phyloP scores from a whole-genome alignment of 92 coral and sea anemone genomes.

The Isaurus tuberculatus region DNA sequence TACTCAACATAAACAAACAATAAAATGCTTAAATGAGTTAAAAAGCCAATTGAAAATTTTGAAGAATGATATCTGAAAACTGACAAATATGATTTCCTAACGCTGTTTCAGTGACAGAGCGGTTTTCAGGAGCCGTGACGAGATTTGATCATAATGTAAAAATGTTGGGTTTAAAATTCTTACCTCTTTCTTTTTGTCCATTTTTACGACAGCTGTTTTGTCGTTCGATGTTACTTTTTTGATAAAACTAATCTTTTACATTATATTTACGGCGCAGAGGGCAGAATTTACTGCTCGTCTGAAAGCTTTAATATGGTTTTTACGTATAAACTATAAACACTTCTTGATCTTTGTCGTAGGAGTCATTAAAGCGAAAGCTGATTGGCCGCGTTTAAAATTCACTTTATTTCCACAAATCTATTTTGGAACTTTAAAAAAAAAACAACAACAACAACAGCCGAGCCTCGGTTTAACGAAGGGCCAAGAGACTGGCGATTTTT shows the following conservation, averaged over 20 bases:
- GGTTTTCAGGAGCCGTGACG: background rate
- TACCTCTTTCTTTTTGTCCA: slow-evolving; percentile 40
- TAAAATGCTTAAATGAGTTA: background rate
- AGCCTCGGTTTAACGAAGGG: too few species aligned
- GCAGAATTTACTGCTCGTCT: background rate
- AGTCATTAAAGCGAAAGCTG: background rate
- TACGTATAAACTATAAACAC: too few species aligned
- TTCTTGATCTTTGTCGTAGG: background rate
- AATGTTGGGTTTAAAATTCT: background rate
- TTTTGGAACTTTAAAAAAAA: too few species aligned
- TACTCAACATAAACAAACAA: background rate
- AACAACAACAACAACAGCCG: too few species aligned
- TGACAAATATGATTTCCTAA: background rate
- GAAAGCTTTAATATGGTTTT: too few species aligned
- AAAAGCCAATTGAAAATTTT: too few species aligned
- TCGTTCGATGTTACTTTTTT: background rate
- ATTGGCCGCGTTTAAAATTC: slow-evolving; percentile 18
- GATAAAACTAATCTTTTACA: background rate
- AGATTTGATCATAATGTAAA: background rate
- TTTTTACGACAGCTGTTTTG: background rate
- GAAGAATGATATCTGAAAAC: too few species aligned
- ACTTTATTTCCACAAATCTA: background rate
- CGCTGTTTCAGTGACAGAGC: background rate
- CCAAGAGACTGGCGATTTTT: too few species aligned
- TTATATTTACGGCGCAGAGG: background rate